Evolutionary conservation across 1,140 invertebrate species (phyloP).

Genomic region (Zaprionus nigranus): DNA sequence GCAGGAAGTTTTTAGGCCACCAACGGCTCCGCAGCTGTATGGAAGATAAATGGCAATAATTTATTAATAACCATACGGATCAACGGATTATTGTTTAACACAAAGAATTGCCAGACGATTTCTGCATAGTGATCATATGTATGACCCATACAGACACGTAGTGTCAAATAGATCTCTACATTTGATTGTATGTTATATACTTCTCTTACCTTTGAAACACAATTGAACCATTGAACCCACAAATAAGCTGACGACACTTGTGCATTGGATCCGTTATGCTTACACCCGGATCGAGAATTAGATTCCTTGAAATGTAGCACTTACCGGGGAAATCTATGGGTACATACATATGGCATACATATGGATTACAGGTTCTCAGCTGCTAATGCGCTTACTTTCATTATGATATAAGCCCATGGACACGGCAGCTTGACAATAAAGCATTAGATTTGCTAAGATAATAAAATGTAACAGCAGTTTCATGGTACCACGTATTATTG

Average conservation of each 20-base stretch:
- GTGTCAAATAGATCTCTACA: too few relatives aligned
- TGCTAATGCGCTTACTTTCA: slow-evolving; percentile 37
- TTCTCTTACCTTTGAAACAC: slow-evolving; percentile 49
- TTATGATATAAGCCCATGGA: slow-evolving; percentile 33
- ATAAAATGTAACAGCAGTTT: neutral
- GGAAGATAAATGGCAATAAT: neutral
- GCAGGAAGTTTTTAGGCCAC: slow-evolving; percentile 9
- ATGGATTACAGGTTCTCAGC: too few relatives aligned
- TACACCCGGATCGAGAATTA: slow-evolving; percentile 51
- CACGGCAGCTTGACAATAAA: slow-evolving; percentile 27
- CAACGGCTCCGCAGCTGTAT: slow-evolving; percentile 53
- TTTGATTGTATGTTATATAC: neutral
- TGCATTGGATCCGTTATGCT: slow-evolving; percentile 63
- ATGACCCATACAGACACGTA: too few relatives aligned
- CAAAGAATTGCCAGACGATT: neutral
- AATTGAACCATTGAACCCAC: slow-evolving; percentile 40
- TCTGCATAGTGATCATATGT: too few relatives aligned
- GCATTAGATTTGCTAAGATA: neutral
- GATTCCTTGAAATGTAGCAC: slow-evolving; percentile 38
- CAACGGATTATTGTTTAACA: too few relatives aligned
- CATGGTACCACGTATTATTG: neutral
- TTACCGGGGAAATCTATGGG: slow-evolving; percentile 57
- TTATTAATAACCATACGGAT: too few relatives aligned
- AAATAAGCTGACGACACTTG: slow-evolving; percentile 60
- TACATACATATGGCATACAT: neutral